Percentiles rank a stretch among this genome's conserved stretches.
Conservation (phyloP, 1,140 invertebrate genomes). For the Oncopeltus fasciatus region DNA sequence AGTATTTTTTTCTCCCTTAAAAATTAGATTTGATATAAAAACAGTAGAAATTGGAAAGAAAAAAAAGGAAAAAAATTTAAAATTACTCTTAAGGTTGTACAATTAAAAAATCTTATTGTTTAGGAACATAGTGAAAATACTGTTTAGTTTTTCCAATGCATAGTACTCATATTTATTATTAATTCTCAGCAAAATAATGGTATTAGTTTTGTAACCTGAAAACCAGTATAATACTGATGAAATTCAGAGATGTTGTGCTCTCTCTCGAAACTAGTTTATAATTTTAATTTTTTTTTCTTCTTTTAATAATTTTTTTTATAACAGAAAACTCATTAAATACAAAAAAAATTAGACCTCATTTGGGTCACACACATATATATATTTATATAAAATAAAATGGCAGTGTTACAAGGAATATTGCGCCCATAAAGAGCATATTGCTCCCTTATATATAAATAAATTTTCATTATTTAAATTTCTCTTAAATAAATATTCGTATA, state of each 20-base stretch:
- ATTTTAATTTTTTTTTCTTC: not conserved
- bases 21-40: not conserved
- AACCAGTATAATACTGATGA: constrained; percentile 2
- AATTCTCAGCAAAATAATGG: not conserved
- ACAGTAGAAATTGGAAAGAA: too few species aligned
- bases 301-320: constrained; percentile 1
- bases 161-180: not conserved
- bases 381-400: constrained; percentile 7
- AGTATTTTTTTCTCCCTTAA: not conserved
- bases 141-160: not conserved
- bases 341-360: not conserved
- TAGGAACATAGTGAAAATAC: constrained; percentile 6
- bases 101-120: not conserved
- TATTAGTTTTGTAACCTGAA: not conserved
- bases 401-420: constrained; percentile 7
- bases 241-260: constrained; percentile 7
- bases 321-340: constrained; percentile 1
- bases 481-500: too few species aligned
- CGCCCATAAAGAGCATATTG: constrained; percentile 5
- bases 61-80: too few species aligned
- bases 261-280: not conserved
- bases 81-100: too few species aligned
- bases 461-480: constrained; percentile 7
- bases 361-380: constrained; percentile 2
- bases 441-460: constrained; percentile 8